phyloP scores from a whole-genome alignment of 1,140 invertebrate species.

The Formica selysi region DNA sequence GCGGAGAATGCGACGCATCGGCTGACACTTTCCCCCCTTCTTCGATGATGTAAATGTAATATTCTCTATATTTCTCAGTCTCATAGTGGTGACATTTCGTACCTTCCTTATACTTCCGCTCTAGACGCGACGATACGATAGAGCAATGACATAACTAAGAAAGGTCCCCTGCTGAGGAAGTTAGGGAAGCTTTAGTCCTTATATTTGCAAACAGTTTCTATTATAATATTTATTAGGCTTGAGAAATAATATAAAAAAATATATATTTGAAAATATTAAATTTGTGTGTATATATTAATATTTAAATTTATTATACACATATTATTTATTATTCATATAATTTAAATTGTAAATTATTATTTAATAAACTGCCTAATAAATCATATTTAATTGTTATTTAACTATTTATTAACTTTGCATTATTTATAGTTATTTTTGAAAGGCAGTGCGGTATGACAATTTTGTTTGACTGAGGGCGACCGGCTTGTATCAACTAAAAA shows the following conservation, averaged over 20 bases:
- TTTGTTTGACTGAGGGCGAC: background rate
- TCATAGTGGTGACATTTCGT: background rate
- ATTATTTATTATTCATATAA: background rate
- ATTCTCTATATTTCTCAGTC: conserved; percentile 40
- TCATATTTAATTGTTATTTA: background rate
- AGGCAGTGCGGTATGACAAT: conserved; percentile 22
- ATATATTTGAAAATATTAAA: background rate
- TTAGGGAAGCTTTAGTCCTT: background rate
- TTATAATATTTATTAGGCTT: background rate
- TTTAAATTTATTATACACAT: background rate
- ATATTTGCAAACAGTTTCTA: background rate
- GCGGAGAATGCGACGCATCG: conserved; percentile 33
- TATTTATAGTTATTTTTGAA: background rate
- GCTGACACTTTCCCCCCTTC: background rate
- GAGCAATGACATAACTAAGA: conserved; percentile 1
- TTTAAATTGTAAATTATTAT: background rate
- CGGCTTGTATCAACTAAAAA: conserved; percentile 46
- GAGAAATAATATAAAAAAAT: background rate
- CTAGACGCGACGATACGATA: conserved; percentile 3
- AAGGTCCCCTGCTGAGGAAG: background rate
- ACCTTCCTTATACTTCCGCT: conserved; percentile 27
- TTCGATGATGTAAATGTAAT: conserved; percentile 36
- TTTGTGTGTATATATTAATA: background rate
- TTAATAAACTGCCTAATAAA: background rate
- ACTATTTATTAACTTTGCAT: background rate